Percentiles rank a stretch among this genome's conserved stretches.
Evolutionary conservation across 2,797 vertebrate species (phyloP).

Genomic region (Eurystomus glaucurus): DNA sequence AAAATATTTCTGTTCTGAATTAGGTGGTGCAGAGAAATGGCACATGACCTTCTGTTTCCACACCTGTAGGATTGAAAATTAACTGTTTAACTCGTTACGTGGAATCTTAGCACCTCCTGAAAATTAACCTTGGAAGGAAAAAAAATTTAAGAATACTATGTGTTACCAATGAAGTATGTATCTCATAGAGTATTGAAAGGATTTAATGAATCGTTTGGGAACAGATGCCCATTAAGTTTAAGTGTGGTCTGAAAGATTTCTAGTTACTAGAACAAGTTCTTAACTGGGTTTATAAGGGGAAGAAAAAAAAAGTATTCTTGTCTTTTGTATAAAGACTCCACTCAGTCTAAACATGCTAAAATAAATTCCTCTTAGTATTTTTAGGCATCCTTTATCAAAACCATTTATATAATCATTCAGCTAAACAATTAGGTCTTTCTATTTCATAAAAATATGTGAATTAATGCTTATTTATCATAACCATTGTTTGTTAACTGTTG

Average conservation of each 20-base stretch:
- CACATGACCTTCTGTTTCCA: conserved; percentile 12
- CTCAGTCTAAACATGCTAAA: conserved; percentile 32
- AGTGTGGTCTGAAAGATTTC: not conserved
- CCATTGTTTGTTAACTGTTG: conserved; percentile 71
- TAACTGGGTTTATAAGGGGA: not conserved
- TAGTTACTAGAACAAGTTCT: not conserved
- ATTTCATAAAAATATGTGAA: conserved; percentile 42
- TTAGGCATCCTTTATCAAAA: conserved; percentile 56
- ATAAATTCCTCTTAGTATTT: conserved; percentile 57
- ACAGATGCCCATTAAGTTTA: not conserved
- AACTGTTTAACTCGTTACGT: conserved; percentile 1
- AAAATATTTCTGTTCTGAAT: conserved; percentile 34
- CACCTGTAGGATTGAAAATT: not conserved
- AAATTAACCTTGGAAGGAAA: not conserved
- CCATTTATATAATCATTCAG: conserved; percentile 43
- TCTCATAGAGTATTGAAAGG: not conserved
- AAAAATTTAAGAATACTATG: not conserved
- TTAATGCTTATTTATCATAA: conserved; percentile 69
- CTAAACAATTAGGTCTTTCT: conserved; percentile 51
- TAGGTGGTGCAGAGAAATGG: not conserved
- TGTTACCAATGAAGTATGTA: not conserved
- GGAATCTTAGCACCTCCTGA: not conserved
- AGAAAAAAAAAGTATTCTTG: not conserved
- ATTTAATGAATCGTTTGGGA: conserved; percentile 26
- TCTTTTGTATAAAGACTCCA: conserved; percentile 1